Conservation (phyloP, 2,797 vertebrate genomes). For the Poecilia velifera region DNA sequence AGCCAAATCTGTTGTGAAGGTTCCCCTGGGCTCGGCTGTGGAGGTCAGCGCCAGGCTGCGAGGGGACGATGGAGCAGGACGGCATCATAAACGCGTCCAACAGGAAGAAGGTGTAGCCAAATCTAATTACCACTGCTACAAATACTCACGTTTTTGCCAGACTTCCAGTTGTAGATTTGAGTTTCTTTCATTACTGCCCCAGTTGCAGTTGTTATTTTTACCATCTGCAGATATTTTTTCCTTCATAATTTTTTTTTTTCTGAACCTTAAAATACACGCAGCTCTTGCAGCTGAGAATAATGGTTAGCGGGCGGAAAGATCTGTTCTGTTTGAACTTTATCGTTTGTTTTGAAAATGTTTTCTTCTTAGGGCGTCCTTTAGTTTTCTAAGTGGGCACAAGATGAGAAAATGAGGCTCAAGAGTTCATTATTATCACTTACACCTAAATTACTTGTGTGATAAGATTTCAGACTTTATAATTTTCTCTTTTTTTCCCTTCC, state of each 20-base stretch:
- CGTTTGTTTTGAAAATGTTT: slow-evolving; percentile 37
- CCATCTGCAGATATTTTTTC: slow-evolving; percentile 7
- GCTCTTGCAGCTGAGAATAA: neutral
- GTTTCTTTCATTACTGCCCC: neutral
- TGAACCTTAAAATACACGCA: neutral
- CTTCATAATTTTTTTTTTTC: neutral
- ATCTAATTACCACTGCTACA: slow-evolving; percentile 25
- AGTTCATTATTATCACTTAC: slow-evolving; percentile 27
- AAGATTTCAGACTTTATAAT: neutral
- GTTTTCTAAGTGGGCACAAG: slow-evolving; percentile 1
- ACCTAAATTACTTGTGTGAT: slow-evolving; percentile 20
- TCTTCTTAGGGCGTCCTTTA: slow-evolving; percentile 12
- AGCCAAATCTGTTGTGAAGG: slow-evolving; percentile 84
- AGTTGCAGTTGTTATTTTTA: slow-evolving; percentile 1
- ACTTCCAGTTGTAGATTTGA: neutral
- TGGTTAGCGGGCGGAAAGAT: slow-evolving; percentile 33
- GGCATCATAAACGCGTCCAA: slow-evolving; percentile 50
- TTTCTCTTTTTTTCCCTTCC: neutral
- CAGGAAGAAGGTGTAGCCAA: slow-evolving; percentile 18
- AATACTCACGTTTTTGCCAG: slow-evolving; percentile 5
- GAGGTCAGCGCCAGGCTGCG: slow-evolving; percentile 79
- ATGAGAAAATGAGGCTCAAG: neutral
- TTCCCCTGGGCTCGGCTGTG: slow-evolving; percentile 78
- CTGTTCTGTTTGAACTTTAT: slow-evolving; percentile 26
- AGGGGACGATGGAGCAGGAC: slow-evolving; percentile 57